These are phyloP conservation scores for Peromyscus polionotus DNA, from an alignment of 2,113 vertebrate genomes.

Conservation along the genomic window DNA sequence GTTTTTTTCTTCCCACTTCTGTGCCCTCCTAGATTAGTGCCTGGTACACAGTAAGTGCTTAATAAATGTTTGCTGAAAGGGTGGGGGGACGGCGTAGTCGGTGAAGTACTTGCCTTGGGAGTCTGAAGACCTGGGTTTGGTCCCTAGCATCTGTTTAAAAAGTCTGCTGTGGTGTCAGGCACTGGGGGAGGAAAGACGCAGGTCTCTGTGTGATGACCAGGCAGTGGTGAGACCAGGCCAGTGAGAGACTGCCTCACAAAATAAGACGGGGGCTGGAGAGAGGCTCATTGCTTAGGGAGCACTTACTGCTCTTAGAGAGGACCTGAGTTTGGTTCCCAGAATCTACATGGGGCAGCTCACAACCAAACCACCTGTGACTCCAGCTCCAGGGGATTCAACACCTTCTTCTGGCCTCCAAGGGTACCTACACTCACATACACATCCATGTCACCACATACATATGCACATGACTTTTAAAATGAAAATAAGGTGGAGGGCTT, in stretches of 20 bases:
- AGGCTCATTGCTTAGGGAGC: not conserved
- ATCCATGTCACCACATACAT: not conserved
- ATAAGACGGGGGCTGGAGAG: not conserved
- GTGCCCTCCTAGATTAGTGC: not conserved
- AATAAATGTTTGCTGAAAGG: not conserved
- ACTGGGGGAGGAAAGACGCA: not conserved
- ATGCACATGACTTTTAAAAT: not conserved
- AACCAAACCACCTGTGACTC: not conserved
- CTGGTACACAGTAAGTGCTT: not conserved
- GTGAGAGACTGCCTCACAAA: not conserved
- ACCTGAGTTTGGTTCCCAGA: not conserved
- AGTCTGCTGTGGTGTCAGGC: not conserved
- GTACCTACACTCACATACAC: no score
- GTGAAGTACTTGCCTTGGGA: not conserved
- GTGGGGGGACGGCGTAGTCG: not conserved
- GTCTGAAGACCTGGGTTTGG: not conserved
- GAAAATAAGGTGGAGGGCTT: not conserved
- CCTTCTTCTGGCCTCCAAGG: not conserved
- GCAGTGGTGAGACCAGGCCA: not conserved
- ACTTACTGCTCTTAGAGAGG: not conserved
- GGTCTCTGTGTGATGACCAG: not conserved
- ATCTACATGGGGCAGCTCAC: not conserved
- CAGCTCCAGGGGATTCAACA: not conserved
- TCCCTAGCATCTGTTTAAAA: not conserved
- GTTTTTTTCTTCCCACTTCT: not conserved